Evolutionary conservation across 2,888 invertebrate genomes (phyloP), one percentile per base, ranked within the genome.

Genomic region (Heliconius ismenius): DNA sequence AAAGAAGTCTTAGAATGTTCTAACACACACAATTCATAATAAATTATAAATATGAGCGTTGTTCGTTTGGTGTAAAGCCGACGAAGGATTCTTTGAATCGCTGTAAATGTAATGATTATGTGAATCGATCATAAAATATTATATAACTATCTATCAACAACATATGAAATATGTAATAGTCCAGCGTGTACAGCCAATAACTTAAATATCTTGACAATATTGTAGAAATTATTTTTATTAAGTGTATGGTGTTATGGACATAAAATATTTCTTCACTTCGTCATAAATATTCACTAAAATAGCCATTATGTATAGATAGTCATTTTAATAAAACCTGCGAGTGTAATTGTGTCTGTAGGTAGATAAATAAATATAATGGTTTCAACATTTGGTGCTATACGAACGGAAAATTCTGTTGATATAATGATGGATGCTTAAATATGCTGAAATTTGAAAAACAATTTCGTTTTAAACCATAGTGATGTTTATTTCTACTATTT

Each of bases 331-430:
- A 70, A 58, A 21, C 70, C 70, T 70, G 70, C 70, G 70, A 70
- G 70, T 70, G 54, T 58, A 70, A 84, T 84, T 83, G 82, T 84
- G 86, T 85, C 85, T 84, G 84, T 89, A 90, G 84, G 82, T 88
- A 89, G 87, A 85, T 90, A 91, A 88, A 86, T 86, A 86, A 86
- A 86, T 86, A 84, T 86, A 89, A 90, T 90, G 89, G 87, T 87
- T 89, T 89, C 87, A 89, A 91, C 88, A 89, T 90, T 92, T 92
- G 93, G 93, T 93, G 92, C 92, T 93, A 92, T 87, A 83, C 76
- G 89, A 86, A 87, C 85, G 85, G 86, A 86, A 85, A 84, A 81
- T 81, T 78, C 78, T 70, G 78, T 74, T 78, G 77, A 65, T 73
- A 79, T 76, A 73, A 49, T 70, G 70, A 70, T 70, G 70, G 70